Base-by-base conservation (phyloP, 2,113 vertebrate genomes). In the Otus sunia region DNA sequence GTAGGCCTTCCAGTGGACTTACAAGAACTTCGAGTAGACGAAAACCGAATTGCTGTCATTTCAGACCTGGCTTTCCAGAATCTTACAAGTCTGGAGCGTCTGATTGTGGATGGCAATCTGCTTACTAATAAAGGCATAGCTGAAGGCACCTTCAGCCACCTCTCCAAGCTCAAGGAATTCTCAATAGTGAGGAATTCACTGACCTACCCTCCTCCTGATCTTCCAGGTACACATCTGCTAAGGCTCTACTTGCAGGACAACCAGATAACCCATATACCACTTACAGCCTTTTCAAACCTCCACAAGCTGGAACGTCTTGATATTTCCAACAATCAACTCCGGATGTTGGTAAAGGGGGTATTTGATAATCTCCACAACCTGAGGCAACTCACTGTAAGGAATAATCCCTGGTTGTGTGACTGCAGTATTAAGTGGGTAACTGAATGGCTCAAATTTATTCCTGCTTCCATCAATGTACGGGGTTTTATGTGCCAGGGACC, bases 401-500 rank as follows among this genome's bases (percentile, higher is more conserved):
- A 98, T 97, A 99, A 99, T 96, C 99, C 98, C 15, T 99, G 99
- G 99, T 98, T 98, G 60, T 99, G 99, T 75, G 99, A 99, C 98
- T 99, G 99, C 95, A 95, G 98, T 55, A 98, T 99, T n/a, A 99
- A 99, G 27, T 99, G 99, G 99, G 99, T 99, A 96, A 99, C 99
- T 10, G 98, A 99, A 82, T 99, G 99, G 99, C 99, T 99, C 80
- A 99, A 99, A 94, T 98, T 98, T 19, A 97, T 99, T 96, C 99
- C 99, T 1, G 32, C 98, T 39, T 98, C 98, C 21, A 97, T 99
- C 93, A 99, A 99, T 5, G 99, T 99, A 36, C 97, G 99, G 7
- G 99, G 99, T 32, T 99, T 99, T 72, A 98, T 99, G 98, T 99
- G 99, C 95, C 99, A 98, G 82, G 99, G 98, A 75, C 99, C 99